Base-by-base conservation (phyloP, 2,113 vertebrate genomes). In the Perca schrenkii region DNA sequence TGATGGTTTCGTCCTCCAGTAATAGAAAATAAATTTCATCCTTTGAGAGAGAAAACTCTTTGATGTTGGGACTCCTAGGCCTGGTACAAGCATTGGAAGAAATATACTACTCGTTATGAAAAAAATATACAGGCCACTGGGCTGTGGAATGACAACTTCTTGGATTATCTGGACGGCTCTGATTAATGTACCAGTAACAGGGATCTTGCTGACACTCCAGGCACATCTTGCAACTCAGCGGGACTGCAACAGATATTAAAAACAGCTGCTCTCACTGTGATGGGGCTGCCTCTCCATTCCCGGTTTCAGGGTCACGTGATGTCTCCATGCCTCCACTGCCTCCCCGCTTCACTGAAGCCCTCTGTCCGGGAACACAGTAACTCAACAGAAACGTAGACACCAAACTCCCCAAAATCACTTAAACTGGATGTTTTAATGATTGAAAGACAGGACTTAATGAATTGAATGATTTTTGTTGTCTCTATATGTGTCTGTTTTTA, bases 111-210 rank as follows among this genome's bases (percentile, higher is more conserved):
- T 80, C 49, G 36, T 31, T 40, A 52, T 12, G 6, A 54, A 65
- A 64, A 72, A 58, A 25, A 25, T 25, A 81, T 28, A 60, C 14
- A 80, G 66, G 58, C 40, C 66, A 66, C 57, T 81, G 25, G 70
- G 53, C 70, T 74, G 67, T 68, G 36, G 77, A 80, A 78, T 70
- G 79, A 86, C 47, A 86, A 52, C 72, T 75, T 82, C 60, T 65
- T 64, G 79, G 69, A 82, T 85, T 84, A 58, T 79, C 40, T 73
- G 74, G 77, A 80, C 68, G 43, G 54, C 71, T 80, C 61, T 92
- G 89, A 86, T 89, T 90, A 87, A 88, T 87, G 88, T 88, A 87
- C 79, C 84, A 87, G 83, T 50, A 71, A 73, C 19, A 34, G 68
- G 79, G 78, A 73, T 81, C 89, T 76, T 92, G 72, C 74, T 77